Evolutionary conservation across 2,113 vertebrate species (phyloP).

Genomic region (Paracanthobrama guichenoti): DNA sequence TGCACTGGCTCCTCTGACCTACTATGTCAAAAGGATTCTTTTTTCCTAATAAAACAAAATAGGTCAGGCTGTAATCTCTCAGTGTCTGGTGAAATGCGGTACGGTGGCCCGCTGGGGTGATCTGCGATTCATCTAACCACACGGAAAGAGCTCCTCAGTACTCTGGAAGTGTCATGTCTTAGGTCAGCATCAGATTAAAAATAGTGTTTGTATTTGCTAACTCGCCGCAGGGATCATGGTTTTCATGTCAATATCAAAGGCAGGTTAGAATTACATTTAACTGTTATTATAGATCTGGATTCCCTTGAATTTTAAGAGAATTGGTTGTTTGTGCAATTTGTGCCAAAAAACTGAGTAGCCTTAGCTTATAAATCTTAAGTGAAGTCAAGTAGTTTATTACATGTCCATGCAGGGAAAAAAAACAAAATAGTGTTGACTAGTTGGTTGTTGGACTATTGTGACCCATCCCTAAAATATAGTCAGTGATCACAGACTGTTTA

Average conservation of each 20-base stretch:
- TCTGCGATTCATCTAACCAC: slow-evolving; percentile 46
- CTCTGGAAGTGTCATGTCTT: slow-evolving; percentile 49
- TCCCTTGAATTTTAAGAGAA: not conserved
- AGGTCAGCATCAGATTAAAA: slow-evolving; percentile 53
- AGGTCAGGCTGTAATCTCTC: slow-evolving; percentile 54
- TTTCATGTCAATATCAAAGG: slow-evolving; percentile 48
- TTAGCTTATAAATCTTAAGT: not conserved
- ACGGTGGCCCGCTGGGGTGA: slow-evolving; percentile 5
- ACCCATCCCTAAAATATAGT: not conserved
- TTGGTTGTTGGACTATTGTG: not conserved
- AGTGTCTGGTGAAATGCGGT: slow-evolving; percentile 43
- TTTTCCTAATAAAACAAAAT: slow-evolving; percentile 52
- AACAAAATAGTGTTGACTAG: not conserved
- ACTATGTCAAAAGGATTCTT: slow-evolving; percentile 33
- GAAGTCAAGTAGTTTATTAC: not conserved
- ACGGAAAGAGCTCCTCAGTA: slow-evolving; percentile 31
- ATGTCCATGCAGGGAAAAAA: not conserved
- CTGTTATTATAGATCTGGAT: slow-evolving; percentile 38
- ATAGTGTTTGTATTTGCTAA: slow-evolving; percentile 46
- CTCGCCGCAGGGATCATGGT: slow-evolving; percentile 10
- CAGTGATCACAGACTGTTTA: not conserved
- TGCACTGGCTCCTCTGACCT: slow-evolving; percentile 42
- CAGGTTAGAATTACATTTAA: slow-evolving; percentile 46
- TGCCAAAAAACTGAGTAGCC: not conserved
- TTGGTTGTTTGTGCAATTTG: not conserved